Evolutionary conservation across 1,140 invertebrate species (phyloP).

Genomic region (Macrobrachium nipponense): DNA sequence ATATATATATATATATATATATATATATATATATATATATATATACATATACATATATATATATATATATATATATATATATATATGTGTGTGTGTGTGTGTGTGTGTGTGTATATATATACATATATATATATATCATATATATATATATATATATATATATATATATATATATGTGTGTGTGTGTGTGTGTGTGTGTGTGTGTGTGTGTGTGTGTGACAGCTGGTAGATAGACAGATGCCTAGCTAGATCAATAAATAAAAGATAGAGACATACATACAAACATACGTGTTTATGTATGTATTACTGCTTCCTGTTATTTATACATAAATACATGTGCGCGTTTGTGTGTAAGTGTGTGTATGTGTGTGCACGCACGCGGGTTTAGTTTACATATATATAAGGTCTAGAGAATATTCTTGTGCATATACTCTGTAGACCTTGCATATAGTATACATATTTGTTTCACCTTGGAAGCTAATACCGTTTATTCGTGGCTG

Average conservation of each 20-base stretch:
- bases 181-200: not conserved
- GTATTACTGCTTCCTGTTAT: not conserved
- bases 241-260: too few relatives aligned
- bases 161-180: too few relatives aligned
- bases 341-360: not conserved
- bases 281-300: not conserved
- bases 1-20: constrained; percentile 16
- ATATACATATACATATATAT: not conserved
- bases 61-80: not conserved
- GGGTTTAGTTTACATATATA: too few relatives aligned
- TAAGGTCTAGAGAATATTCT: too few relatives aligned
- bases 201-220: not conserved
- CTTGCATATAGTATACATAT: too few relatives aligned
- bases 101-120: too few relatives aligned
- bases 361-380: too few relatives aligned
- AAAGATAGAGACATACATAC: not conserved
- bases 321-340: not conserved
- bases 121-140: not conserved
- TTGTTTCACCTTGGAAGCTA: too few relatives aligned
- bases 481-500: too few relatives aligned
- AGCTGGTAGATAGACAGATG: too few relatives aligned
- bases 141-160: not conserved
- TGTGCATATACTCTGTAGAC: too few relatives aligned
- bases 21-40: constrained; percentile 4
- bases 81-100: not conserved